phyloP scores from a whole-genome alignment of 2,113 vertebrate genomes.

The Scomber scombrus region DNA sequence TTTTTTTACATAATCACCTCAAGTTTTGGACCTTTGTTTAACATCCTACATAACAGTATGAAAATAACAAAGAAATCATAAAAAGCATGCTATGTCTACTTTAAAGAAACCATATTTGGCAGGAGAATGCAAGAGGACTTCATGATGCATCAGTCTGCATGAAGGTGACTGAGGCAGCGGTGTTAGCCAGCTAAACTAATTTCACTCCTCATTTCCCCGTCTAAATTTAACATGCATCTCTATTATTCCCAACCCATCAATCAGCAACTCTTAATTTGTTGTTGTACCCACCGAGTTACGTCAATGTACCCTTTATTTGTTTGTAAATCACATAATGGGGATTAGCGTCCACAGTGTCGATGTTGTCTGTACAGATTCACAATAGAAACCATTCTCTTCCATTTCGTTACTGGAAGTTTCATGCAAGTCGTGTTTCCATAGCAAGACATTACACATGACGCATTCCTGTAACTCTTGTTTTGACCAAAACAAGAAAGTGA shows the following conservation, averaged over 20 bases:
- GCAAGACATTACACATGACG: background rate
- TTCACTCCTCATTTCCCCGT: background rate
- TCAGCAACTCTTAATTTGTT: background rate
- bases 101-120: no score
- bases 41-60: no score
- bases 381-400: background rate
- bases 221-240: background rate
- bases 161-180: background rate
- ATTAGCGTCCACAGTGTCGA: background rate
- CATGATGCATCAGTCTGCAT: background rate
- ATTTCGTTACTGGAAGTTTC: background rate
- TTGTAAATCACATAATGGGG: background rate
- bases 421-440: constrained; percentile 15
- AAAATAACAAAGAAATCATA: no score
- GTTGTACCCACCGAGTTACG: background rate
- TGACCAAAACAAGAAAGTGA: constrained; percentile 23
- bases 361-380: background rate
- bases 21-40: no score
- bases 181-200: background rate
- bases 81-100: no score
- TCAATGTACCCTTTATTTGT: background rate
- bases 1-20: no score
- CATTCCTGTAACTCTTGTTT: background rate
- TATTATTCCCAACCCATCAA: background rate
- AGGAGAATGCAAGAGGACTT: no score